Evolutionary conservation across 2,113 vertebrate species (phyloP).

Genomic region (Chloropsis hardwickii): DNA sequence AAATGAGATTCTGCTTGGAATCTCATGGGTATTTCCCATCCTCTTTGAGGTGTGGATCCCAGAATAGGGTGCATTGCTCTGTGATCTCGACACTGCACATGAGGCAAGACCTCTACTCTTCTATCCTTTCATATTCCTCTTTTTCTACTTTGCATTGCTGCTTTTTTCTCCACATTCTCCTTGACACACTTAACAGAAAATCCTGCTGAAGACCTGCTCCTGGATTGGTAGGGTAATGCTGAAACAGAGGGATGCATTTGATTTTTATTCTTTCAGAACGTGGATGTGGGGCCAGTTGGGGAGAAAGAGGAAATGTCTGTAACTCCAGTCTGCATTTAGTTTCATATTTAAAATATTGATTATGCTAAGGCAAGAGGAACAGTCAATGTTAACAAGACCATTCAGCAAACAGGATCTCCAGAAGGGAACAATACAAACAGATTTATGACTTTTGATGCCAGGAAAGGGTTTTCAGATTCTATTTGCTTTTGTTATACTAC

Average conservation of each 20-base stretch:
- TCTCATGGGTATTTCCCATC: background rate
- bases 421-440: conserved; percentile 64
- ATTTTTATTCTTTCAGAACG: background rate
- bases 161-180: background rate
- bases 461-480: conserved; percentile 21
- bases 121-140: background rate
- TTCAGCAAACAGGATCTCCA: conserved; percentile 53
- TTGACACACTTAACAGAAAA: background rate
- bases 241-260: background rate
- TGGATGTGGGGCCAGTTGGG: background rate
- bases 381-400: conserved; percentile 41
- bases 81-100: background rate
- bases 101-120: background rate
- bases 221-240: background rate
- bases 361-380: conserved; percentile 43
- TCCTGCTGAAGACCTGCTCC: background rate
- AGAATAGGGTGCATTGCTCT: background rate
- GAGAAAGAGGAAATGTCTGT: background rate
- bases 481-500: conserved; percentile 58
- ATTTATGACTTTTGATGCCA: conserved; percentile 66
- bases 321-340: conserved; percentile 42
- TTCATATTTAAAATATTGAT: conserved; percentile 70
- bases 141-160: background rate
- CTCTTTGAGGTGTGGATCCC: background rate
- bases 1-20: background rate